Evolutionary conservation across 2,113 vertebrate species (phyloP).

Genomic region (Phaethon lepturus): DNA sequence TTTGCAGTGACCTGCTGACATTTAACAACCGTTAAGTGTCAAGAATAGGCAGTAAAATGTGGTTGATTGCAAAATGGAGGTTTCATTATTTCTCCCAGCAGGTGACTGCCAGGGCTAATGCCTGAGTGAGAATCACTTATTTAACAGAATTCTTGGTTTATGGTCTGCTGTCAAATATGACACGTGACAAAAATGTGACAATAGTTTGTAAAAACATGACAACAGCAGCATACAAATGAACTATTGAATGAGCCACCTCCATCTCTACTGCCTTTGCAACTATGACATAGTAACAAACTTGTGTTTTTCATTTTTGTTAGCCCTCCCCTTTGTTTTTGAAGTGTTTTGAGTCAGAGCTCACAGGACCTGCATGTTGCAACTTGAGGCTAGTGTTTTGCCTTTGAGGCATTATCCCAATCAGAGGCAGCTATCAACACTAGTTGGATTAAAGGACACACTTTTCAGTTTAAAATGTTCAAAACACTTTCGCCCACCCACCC

Average conservation of each 20-base stretch:
- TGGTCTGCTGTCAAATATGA: constrained; percentile 37
- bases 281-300: background rate
- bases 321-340: background rate
- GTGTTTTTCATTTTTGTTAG: background rate
- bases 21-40: constrained; percentile 35
- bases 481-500: background rate
- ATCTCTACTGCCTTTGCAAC: background rate
- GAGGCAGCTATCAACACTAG: background rate
- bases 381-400: background rate
- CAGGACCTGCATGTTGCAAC: background rate
- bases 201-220: constrained; percentile 27
- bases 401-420: background rate
- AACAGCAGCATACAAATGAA: constrained; percentile 60
- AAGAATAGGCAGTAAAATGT: constrained; percentile 46
- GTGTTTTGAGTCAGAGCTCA: background rate
- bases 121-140: constrained; percentile 41
- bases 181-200: constrained; percentile 24
- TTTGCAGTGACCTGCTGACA: constrained; percentile 29
- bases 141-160: constrained; percentile 61
- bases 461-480: background rate
- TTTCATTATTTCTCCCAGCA: constrained; percentile 58
- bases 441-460: background rate
- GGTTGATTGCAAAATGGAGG: constrained; percentile 55
- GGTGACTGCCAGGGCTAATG: constrained; percentile 43
- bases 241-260: background rate